These are phyloP conservation scores for Nyctalus aviator DNA, from an alignment of 2,797 vertebrate species.

Conservation along the genomic window DNA sequence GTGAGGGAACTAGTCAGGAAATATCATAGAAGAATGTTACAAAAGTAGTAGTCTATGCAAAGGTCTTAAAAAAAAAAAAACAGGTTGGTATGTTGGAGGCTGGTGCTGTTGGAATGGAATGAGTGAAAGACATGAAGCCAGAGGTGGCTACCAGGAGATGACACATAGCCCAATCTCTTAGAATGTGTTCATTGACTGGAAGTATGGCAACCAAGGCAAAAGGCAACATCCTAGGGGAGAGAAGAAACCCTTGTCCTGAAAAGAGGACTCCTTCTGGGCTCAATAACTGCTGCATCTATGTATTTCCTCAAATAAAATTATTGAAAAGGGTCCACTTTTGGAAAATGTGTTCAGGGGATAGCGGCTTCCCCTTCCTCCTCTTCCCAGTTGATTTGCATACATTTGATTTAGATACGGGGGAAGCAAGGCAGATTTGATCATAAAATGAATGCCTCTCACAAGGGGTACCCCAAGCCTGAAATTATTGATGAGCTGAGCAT, in stretches of 20 bases:
- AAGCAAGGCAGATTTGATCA: not conserved
- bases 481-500: conserved; percentile 79
- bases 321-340: not conserved
- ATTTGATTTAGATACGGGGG: not conserved
- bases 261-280: not conserved
- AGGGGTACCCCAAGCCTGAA: conserved; percentile 64
- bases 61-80: not conserved
- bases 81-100: not conserved
- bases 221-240: not conserved
- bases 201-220: not conserved
- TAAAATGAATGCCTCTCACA: conserved; percentile 34
- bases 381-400: not conserved
- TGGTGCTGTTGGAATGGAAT: not conserved
- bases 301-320: not conserved
- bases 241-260: not conserved
- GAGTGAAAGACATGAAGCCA: not conserved
- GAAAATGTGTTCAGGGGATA: not conserved
- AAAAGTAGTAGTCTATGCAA: not conserved
- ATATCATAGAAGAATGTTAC: not conserved
- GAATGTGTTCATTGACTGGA: not conserved
- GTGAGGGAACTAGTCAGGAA: not conserved
- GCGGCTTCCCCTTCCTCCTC: not conserved
- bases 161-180: not conserved
- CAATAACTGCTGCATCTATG: not conserved
- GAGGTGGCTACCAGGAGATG: not conserved